Evolutionary conservation across 1,140 invertebrate species (phyloP).

Genomic region (Bombus polaris): DNA sequence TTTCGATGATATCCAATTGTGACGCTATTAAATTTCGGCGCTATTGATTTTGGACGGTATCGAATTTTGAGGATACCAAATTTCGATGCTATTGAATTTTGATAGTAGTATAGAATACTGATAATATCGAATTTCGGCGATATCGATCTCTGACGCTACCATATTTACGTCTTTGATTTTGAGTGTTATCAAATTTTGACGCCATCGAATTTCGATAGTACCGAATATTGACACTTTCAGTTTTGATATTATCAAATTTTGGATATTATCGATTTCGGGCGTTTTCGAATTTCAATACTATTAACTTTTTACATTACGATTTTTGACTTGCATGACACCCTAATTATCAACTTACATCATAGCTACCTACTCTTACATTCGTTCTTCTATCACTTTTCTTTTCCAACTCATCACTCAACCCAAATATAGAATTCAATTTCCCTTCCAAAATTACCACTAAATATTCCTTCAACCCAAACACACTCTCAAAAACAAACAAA

Average conservation of each 20-base stretch:
- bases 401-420: not conserved
- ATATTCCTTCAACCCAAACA: not conserved
- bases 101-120: too few relatives aligned
- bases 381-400: not conserved
- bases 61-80: not conserved
- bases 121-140: not conserved
- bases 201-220: not conserved
- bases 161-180: not conserved
- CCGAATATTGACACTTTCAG: not conserved
- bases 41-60: too few relatives aligned
- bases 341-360: not conserved
- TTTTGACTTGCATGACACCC: not conserved
- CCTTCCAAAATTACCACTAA: not conserved
- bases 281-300: not conserved
- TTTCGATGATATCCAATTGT: too few relatives aligned
- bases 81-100: not conserved
- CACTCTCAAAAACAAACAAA: not conserved
- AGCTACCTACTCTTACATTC: not conserved
- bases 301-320: not conserved
- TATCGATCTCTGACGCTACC: not conserved
- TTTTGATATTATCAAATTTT: not conserved
- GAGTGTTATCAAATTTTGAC: not conserved
- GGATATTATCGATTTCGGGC: too few relatives aligned
- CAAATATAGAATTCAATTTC: slow-evolving; percentile 48
- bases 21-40: too few relatives aligned